phyloP scores from a whole-genome alignment of 2,797 vertebrate species.

The Hirundo rustica region DNA sequence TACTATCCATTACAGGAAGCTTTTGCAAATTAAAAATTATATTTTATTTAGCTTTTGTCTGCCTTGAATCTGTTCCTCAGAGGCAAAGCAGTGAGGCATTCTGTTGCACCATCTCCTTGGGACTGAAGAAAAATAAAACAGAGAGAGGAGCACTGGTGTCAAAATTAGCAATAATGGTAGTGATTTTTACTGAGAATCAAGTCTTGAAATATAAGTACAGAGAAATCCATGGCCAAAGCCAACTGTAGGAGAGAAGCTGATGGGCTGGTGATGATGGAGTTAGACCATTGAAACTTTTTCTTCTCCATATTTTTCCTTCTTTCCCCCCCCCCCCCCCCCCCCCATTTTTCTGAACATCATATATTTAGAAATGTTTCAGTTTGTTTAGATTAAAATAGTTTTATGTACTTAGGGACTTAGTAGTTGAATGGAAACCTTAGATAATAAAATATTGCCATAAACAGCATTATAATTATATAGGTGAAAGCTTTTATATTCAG shows the following conservation, averaged over 20 bases:
- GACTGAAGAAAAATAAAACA: neutral
- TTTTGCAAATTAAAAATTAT: neutral
- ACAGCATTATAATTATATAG: neutral
- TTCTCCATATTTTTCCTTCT: neutral
- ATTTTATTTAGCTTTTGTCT: neutral
- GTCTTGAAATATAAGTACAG: neutral
- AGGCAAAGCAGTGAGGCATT: neutral
- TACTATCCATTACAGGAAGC: neutral
- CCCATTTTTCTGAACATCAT: neutral
- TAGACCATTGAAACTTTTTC: neutral
- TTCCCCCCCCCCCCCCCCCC: too few species aligned
- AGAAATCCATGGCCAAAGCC: neutral
- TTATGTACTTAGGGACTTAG: neutral
- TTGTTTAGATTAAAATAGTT: neutral
- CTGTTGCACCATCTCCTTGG: neutral
- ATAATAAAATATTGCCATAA: neutral
- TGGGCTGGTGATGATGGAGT: neutral
- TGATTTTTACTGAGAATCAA: neutral
- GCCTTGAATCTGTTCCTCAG: neutral
- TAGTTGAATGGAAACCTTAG: neutral
- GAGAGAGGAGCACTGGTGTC: neutral
- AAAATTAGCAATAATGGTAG: neutral
- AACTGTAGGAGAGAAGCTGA: neutral
- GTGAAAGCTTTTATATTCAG: neutral
- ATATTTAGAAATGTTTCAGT: neutral